phyloP scores from a whole-genome alignment of 2,113 vertebrate species.

The Muntiacus muntjak region DNA sequence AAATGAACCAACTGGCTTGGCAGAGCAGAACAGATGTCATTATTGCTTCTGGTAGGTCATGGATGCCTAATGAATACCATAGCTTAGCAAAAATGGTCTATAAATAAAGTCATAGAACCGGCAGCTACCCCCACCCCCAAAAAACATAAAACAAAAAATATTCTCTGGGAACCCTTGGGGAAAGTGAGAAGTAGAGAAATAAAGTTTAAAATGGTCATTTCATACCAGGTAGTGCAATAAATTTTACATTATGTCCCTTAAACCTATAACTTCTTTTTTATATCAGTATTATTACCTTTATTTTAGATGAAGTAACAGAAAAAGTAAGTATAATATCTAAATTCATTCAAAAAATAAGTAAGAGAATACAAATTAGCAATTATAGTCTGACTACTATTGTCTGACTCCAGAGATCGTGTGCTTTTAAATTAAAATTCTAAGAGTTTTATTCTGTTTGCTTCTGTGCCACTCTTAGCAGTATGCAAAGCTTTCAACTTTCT shows the following conservation, averaged over 20 bases:
- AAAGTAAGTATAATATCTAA: background rate
- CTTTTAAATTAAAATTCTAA: background rate
- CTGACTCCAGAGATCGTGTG: background rate
- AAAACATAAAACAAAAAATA: background rate
- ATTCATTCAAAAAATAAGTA: background rate
- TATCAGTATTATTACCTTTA: background rate
- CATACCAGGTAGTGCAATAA: background rate
- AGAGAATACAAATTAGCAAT: background rate
- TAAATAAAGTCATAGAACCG: background rate
- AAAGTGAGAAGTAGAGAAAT: background rate
- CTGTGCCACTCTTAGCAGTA: background rate
- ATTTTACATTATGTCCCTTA: background rate
- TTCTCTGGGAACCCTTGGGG: background rate
- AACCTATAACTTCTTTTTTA: background rate
- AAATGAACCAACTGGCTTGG: constrained; percentile 50
- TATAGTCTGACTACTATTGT: background rate
- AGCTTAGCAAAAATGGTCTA: background rate
- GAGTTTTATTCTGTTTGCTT: background rate
- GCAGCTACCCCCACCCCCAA: accelerated
- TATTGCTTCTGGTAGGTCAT: constrained; percentile 14
- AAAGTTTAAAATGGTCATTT: background rate
- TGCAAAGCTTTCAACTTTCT: background rate
- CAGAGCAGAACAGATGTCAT: constrained; percentile 66
- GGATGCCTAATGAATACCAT: background rate
- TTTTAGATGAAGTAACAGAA: background rate